Base-by-base conservation (phyloP, 1,140 invertebrate species). In the Microplitis demolitor region DNA sequence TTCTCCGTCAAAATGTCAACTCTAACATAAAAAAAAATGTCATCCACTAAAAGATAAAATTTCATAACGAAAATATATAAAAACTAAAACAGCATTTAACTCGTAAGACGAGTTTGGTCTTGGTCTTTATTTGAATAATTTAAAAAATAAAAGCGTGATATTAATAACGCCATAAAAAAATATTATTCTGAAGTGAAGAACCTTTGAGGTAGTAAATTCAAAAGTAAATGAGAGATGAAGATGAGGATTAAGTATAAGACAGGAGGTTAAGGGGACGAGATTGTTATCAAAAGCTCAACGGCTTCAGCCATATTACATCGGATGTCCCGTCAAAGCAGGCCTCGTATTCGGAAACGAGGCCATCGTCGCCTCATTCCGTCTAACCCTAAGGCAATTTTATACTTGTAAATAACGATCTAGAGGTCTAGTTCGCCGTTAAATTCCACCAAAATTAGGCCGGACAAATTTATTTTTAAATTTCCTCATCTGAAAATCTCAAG, bases 391-490 rank as follows among this genome's bases (percentile, higher is more conserved):
- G 78, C 81, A 85, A 85, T 87, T 83, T 85, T 81, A 76, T 80
- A 76, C 80, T 83, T 80, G 84, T 85, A 85, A 86, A 87, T 85
- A 85, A 79, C 24, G 24, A 24, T 24, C 24, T 24, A 24, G 24
- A 24, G 24, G 24, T 24, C 24, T 24, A 24, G 24, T 78, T 74
- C 33, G 45, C 61, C 75, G 66, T 74, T 71, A 80, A 78, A 45
- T 45, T 45, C 5, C 6, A 45, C 6, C 39, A 3, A 45, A 45
- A 45, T 45, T 45, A 45, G 5, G 6, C 11, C 39, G 78, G 78
- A 82, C 73, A 78, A 77, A 82, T 80, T 34, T n/a, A 66, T 24
- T 24, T 24, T 24, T 24, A 24, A 24, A 24, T 24, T 24, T 24
- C 24, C 24, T 24, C 24, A 24, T 24, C 24, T 24, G 2, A 24